phyloP scores from a whole-genome alignment of 35 echinoderm and acorn worm species.

The Heliocidaris tuberculata region DNA sequence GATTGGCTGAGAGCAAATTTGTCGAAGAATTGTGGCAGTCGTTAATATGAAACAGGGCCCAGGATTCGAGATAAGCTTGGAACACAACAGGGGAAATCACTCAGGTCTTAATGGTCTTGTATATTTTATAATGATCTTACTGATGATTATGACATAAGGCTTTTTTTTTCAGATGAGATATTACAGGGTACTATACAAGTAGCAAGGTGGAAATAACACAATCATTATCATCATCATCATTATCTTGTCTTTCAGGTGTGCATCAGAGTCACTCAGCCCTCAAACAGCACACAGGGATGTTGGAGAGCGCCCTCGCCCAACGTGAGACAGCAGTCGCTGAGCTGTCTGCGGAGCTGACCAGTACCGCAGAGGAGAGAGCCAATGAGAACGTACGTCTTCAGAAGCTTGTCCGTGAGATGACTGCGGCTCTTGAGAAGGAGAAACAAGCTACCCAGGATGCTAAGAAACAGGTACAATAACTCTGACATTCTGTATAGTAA shows the following conservation, averaged over 20 bases:
- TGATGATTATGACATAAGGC: no score
- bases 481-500: background rate
- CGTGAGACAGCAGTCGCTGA: conserved; percentile 80
- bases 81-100: no score
- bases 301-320: conserved; percentile 82
- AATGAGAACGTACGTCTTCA: conserved; percentile 68
- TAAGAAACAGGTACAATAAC: conserved; percentile 73
- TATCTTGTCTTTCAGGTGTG: conserved; percentile 60
- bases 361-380: conserved; percentile 72
- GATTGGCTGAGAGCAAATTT: no score
- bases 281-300: conserved; percentile 81
- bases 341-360: conserved; percentile 66
- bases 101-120: no score
- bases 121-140: no score
- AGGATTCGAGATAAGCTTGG: no score
- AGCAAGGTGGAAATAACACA: no score
- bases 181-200: no score
- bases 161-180: no score
- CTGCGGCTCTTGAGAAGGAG: conserved; percentile 67
- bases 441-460: conserved; percentile 64
- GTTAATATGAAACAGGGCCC: no score
- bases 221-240: no score
- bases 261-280: conserved; percentile 93
- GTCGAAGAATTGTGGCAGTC: no score
- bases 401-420: conserved; percentile 56